Base-by-base conservation (phyloP, 2,888 invertebrate species). In the Scaptomyza polygonia region DNA sequence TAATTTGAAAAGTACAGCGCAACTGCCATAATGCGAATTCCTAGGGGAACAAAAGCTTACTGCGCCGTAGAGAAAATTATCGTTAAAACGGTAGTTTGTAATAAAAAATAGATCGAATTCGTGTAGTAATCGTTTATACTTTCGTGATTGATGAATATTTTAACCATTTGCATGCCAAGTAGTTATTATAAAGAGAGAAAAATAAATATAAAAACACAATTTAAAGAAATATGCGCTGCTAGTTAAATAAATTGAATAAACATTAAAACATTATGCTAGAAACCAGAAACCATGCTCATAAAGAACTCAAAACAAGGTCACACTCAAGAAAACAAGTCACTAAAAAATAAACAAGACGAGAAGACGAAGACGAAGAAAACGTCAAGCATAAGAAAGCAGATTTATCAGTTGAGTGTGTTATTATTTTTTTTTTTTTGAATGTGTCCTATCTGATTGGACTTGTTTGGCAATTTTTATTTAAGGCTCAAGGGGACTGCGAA, bases 301-400 rank as follows among this genome's bases (percentile, higher is more conserved):
- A 55, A 62, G 29, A 34, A 53, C 44, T 44, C 42, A 16, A 49
- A 47, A 25, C 43, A 66, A 66, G 65, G 66, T 54, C 53, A 51
- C 30, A 39, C 16, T n/a, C n/a, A 3, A 11, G 14, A 34, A 48
- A 56, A 34, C 18, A 48, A 18, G 32, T 39, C 44, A 49, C 40
- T 68, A 39, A 12, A 40, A 55, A 55, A 40, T 34, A 63, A 48
- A 51, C 32, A 45, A 21, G 5, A n/a, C 11, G 8, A 29, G 9
- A 25, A 18, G 25, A 34, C n/a, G 34, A 34, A 11, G 34, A 30
- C 11, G 14, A 45, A 5, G 25, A 53, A 25, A 21, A 43, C 40
- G 12, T 47, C 16, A 51, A 40, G 14, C 36, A 49, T 11, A 40
- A 34, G 6, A 55, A 40, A 40, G 16, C 32, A 36, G 21, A 25